A percentile compares a stretch with the other conserved stretches of the same genome.
Evolutionary conservation across 2,888 invertebrate genomes (phyloP).

Genomic region (Apocheima hispidaria): DNA sequence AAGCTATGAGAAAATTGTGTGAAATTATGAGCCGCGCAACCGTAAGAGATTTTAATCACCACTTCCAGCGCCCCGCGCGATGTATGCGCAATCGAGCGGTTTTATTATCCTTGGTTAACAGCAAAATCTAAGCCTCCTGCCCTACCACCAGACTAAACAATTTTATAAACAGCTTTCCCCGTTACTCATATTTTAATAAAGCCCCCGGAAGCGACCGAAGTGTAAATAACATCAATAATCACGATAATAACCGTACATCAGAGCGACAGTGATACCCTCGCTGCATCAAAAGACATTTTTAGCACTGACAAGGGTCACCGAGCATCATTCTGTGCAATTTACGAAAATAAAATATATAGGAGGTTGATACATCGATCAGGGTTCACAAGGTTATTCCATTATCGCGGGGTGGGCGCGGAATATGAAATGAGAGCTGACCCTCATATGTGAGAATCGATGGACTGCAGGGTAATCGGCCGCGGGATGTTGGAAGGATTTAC

Average conservation of each 20-base stretch:
- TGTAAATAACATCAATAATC: slow-evolving; percentile 18
- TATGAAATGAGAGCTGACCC: slow-evolving; percentile 79
- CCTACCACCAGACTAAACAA: neutral
- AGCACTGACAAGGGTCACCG: slow-evolving; percentile 75
- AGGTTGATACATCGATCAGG: slow-evolving; percentile 67
- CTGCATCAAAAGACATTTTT: slow-evolving; percentile 61
- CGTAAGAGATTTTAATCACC: no score
- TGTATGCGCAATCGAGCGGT: no score
- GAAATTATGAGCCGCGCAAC: no score
- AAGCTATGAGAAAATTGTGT: no score
- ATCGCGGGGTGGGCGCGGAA: slow-evolving; percentile 69
- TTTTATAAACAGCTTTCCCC: neutral
- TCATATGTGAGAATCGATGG: slow-evolving; percentile 50
- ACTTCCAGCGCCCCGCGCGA: no score
- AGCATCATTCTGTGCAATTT: slow-evolving; percentile 77
- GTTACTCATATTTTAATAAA: slow-evolving; percentile 2
- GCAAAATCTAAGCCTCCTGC: no score
- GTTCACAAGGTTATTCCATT: slow-evolving; percentile 83
- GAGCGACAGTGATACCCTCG: slow-evolving; percentile 41
- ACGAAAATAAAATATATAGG: slow-evolving; percentile 78
- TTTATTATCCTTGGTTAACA: no score
- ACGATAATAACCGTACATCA: slow-evolving; percentile 31
- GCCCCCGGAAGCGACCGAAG: slow-evolving; percentile 1
- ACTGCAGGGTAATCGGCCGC: slow-evolving; percentile 55
- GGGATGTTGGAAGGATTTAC: slow-evolving; percentile 44